A percentile compares a stretch with the other conserved stretches of the same genome.
Conservation (phyloP, 2,797 vertebrate genomes). For the Gallirallus australis region DNA sequence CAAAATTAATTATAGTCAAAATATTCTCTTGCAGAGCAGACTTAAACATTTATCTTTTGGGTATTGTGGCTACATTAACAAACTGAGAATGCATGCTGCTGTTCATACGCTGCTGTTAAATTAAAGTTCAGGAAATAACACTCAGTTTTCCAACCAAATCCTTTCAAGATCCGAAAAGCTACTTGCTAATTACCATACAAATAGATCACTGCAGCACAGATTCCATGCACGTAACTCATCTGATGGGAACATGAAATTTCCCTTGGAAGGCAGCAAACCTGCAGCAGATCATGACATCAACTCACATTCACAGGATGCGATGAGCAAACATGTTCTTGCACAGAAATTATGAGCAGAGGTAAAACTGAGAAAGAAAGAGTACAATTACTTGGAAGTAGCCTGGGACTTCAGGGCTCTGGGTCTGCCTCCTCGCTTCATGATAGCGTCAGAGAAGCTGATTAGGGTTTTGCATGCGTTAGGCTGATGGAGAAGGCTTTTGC, state of each 20-base stretch:
- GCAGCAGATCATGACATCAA: neutral
- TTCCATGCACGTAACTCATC: neutral
- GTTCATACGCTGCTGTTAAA: constrained; percentile 44
- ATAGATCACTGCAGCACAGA: constrained; percentile 54
- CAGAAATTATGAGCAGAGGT: neutral
- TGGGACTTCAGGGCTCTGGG: neutral
- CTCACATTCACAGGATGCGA: neutral
- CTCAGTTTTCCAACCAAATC: constrained; percentile 70
- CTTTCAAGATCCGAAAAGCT: constrained; percentile 68
- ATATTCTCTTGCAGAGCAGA: neutral
- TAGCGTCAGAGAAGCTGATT: neutral
- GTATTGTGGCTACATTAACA: constrained; percentile 38
- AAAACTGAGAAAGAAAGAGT: neutral
- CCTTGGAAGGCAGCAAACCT: neutral
- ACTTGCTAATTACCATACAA: constrained; percentile 73
- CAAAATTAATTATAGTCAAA: constrained; percentile 69
- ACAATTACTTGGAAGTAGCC: fast-evolving
- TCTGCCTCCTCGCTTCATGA: neutral
- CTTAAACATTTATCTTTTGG: constrained; percentile 64
- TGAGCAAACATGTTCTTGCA: neutral
- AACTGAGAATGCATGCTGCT: constrained; percentile 10
- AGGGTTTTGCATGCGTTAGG: neutral
- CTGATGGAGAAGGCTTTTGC: neutral
- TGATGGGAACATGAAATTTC: neutral
- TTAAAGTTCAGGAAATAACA: constrained; percentile 58